Base-by-base conservation (phyloP, 2,888 invertebrate species). In the Lasioglossum oenotherae region DNA sequence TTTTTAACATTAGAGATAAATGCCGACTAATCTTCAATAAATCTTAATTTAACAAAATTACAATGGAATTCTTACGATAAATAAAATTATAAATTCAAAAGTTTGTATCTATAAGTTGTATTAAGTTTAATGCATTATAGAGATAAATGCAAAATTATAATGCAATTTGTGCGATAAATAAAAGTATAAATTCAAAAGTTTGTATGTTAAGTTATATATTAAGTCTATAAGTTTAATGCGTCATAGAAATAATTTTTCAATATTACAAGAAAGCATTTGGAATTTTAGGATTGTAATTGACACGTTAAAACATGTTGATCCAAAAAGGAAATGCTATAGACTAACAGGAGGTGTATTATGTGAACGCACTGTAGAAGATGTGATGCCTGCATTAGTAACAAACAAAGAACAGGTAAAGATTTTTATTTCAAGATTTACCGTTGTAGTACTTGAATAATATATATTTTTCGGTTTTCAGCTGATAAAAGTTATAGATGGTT, bases 291-390 rank as follows among this genome's bases (percentile, higher is more conserved):
- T 99, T 95, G 99, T 99, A 82, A 98, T 99, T 91, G 99, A 99
- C 93, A 98, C 99, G 23, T 96, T 99, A 86, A 97, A 98, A 94
- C 97, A 97, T 84, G 98, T 99, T 38, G 98, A 98, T 93, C 97
- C 96, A 23, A 96, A 97, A 78, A 97, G 99, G 90, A 98, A 98
- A 95, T 99, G 99, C 95, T 99, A 98, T 95, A 97, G 99, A 93
- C 97, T 99, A 96, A 97, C 99, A 88, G 99, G 99, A 79, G 99
- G 99, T 44, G 98, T 99, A 82, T 96, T 99, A 80, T 98, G 98
- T 88, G 99, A 99, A 95, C 96, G 98, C 91, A 98, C 98, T 19
- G 99, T 99, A 0, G 97, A 97, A 93, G 99, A 98, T 91, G 98
- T 99, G 76, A 95, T 99, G 91, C 99, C 99, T 23, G 97, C 98